These are phyloP conservation scores for Agrotis puta DNA, from an alignment of 2,888 invertebrate species.

Conservation along the genomic window DNA sequence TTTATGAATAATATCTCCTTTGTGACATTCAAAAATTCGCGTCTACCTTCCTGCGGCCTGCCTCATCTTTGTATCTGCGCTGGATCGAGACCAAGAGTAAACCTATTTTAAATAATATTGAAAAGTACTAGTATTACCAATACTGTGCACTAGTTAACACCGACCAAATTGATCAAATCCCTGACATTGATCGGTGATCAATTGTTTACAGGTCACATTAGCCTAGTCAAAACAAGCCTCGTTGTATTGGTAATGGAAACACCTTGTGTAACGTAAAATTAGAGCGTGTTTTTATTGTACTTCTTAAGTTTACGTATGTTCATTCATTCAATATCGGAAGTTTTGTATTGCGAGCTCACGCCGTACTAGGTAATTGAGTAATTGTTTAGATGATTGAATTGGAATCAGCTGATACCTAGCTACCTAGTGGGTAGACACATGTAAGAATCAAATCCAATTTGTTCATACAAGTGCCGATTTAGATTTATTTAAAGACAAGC, in stretches of 20 bases:
- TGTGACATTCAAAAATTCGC: too few relatives aligned
- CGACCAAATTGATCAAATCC: not conserved
- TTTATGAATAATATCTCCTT: too few relatives aligned
- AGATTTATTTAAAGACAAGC: not conserved
- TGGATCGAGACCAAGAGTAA: too few relatives aligned
- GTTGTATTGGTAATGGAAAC: conserved; percentile 34
- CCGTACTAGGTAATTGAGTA: not conserved
- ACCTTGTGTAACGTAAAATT: conserved; percentile 36
- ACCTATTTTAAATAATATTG: too few relatives aligned
- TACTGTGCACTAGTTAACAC: not conserved
- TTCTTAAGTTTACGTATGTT: not conserved
- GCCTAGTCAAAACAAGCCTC: conserved; percentile 34
- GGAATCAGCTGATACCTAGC: not conserved
- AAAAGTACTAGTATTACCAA: not conserved
- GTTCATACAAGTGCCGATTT: too few relatives aligned
- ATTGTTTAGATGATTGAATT: not conserved
- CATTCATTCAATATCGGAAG: conserved; percentile 31
- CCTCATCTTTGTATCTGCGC: too few relatives aligned
- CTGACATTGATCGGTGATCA: not conserved
- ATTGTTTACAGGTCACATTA: conserved; percentile 2
- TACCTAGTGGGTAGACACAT: not conserved
- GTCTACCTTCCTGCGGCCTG: too few relatives aligned
- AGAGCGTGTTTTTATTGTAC: conserved; percentile 14
- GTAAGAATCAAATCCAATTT: not conserved
- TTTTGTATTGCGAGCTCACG: conserved; percentile 9